Evolutionary conservation across 2,113 vertebrate genomes (phyloP).

Genomic region (Pterocles burchelli): DNA sequence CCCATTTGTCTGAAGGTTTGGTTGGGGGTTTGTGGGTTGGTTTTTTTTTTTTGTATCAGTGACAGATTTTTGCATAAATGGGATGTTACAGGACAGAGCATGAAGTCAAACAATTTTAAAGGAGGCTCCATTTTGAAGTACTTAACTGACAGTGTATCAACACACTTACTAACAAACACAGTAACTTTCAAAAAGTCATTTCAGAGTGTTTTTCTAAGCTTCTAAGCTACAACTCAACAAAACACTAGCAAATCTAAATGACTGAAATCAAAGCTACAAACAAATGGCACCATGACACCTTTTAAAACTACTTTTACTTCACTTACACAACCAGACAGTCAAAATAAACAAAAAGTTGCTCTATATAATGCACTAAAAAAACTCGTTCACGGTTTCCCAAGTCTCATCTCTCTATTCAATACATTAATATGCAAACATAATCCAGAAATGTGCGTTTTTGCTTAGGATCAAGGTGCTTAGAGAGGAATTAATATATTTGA

Average conservation of each 20-base stretch:
- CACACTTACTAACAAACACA: neutral
- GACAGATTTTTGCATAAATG: neutral
- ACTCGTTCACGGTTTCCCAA: neutral
- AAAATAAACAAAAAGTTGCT: neutral
- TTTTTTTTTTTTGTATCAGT: neutral
- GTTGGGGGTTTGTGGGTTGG: neutral
- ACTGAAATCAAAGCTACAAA: neutral
- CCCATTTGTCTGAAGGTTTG: neutral
- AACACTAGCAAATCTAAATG: neutral
- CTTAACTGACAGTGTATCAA: neutral
- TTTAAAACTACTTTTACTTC: neutral
- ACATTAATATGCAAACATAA: neutral
- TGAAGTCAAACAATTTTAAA: neutral
- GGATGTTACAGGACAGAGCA: neutral
- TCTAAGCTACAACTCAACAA: neutral
- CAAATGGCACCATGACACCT: neutral
- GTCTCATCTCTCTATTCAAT: neutral
- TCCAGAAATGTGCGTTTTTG: accelerated
- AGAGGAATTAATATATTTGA: neutral
- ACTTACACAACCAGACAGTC: neutral
- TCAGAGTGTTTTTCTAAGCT: neutral
- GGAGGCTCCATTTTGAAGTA: neutral
- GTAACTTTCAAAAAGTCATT: neutral
- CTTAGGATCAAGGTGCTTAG: neutral
- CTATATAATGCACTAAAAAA: neutral